Evolutionary conservation across 2,888 invertebrate genomes (phyloP).

Genomic region (Ypsolopha scabrella): DNA sequence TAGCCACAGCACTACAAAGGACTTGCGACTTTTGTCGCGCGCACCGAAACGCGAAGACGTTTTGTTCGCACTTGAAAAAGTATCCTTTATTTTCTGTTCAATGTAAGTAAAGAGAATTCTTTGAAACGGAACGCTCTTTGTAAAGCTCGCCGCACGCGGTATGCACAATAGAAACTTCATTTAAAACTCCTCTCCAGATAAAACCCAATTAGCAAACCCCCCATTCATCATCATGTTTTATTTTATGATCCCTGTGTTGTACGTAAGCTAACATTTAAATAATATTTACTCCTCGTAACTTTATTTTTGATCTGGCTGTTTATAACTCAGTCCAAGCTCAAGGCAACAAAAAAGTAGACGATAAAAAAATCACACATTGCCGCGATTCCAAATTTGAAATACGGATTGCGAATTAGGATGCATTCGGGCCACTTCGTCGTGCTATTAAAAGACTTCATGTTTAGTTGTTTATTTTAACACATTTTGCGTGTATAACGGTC

Average conservation of each 20-base stretch:
- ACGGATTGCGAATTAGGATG: constrained; percentile 52
- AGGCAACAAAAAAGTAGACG: constrained; percentile 27
- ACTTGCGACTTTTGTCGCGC: constrained; percentile 58
- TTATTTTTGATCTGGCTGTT: constrained; percentile 9
- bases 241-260: not conserved
- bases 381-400: constrained; percentile 43
- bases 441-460: constrained; percentile 58
- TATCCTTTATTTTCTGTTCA: constrained; percentile 34
- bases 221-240: constrained; percentile 27
- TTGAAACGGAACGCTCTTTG: constrained; percentile 57
- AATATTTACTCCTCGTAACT: not conserved
- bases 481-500: constrained; percentile 61
- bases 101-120: constrained; percentile 34
- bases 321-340: constrained; percentile 24
- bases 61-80: constrained; percentile 44
- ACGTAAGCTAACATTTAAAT: constrained; percentile 3
- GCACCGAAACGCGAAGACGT: constrained; percentile 37
- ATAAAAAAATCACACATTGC: constrained; percentile 49
- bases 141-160: constrained; percentile 26
- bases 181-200: not conserved
- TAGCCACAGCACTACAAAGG: constrained; percentile 42
- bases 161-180: not conserved
- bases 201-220: constrained; percentile 39
- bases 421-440: constrained; percentile 49
- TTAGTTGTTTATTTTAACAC: constrained; percentile 67